phyloP scores from a whole-genome alignment of 1,140 invertebrate species.

The Pseudomyrmex gracilis region DNA sequence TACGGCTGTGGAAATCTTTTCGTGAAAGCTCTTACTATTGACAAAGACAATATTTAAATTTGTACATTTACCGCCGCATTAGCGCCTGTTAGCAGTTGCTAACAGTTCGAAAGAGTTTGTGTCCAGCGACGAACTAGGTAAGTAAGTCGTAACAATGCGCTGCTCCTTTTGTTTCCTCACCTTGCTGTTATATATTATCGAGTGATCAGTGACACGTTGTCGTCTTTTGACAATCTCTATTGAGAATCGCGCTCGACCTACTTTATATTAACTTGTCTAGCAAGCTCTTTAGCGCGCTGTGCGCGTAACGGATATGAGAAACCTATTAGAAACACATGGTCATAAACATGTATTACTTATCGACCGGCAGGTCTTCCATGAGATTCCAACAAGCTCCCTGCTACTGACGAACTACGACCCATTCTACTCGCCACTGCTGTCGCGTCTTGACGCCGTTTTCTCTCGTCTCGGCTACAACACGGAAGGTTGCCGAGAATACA shows the following conservation, averaged over 20 bases:
- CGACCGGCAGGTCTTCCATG: constrained; percentile 90
- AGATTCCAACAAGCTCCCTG: constrained; percentile 92
- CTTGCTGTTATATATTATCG: background rate
- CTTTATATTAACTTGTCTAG: constrained; percentile 32
- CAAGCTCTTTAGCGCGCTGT: background rate
- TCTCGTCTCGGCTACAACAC: constrained; percentile 89
- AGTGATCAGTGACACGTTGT: background rate
- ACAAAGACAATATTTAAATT: background rate
- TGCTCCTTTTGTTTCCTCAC: background rate
- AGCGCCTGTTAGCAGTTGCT: background rate
- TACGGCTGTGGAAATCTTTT: background rate
- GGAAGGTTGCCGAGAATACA: constrained; percentile 91
- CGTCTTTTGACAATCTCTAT: constrained; percentile 39
- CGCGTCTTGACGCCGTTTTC: constrained; percentile 93
- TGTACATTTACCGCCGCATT: background rate
- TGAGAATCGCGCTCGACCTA: constrained; percentile 22
- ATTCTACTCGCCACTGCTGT: constrained; percentile 93
- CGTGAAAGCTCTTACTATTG: background rate
- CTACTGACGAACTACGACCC: constrained; percentile 94
- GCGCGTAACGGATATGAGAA: constrained; percentile 23
- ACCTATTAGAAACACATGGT: background rate
- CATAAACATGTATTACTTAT: constrained; percentile 50
- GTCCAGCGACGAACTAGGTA: constrained; percentile 14
- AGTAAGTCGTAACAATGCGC: constrained; percentile 37
- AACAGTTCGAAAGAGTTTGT: background rate